A percentile compares a stretch with the other conserved stretches of the same genome.
These are phyloP conservation scores for Chlamydotis undulata DNA, from an alignment of 2,113 vertebrate genomes.

Conservation along the genomic window DNA sequence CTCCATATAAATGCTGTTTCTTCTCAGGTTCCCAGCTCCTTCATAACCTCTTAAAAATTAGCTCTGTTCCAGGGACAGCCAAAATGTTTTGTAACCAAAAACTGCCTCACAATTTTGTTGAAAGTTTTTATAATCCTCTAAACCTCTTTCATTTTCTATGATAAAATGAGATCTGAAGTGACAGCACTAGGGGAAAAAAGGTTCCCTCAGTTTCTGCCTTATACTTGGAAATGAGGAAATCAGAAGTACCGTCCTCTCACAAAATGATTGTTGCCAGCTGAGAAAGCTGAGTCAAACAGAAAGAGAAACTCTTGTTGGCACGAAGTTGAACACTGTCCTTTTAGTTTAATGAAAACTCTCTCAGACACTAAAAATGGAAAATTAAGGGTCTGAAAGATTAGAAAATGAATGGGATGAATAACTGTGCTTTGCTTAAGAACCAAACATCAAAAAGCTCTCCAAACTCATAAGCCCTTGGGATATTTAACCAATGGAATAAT, in stretches of 20 bases:
- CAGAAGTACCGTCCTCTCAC: background rate
- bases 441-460: background rate
- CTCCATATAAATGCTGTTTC: background rate
- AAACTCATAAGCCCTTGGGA: background rate
- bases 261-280: background rate
- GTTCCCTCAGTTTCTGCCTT: background rate
- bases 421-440: background rate
- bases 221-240: background rate
- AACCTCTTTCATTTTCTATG: background rate
- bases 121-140: slow-evolving; percentile 14
- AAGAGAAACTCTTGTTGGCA: background rate
- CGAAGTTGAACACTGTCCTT: background rate
- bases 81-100: slow-evolving; percentile 25
- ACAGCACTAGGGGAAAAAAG: background rate
- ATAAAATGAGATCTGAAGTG: slow-evolving; percentile 4
- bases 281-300: slow-evolving; percentile 1
- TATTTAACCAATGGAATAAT: background rate
- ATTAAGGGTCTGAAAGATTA: background rate
- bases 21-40: background rate
- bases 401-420: background rate
- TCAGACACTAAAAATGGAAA: background rate
- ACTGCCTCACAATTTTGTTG: background rate
- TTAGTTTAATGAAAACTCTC: background rate
- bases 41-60: slow-evolving; percentile 32
- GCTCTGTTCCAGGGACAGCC: background rate